A percentile compares a stretch with the other conserved stretches of the same genome.
Conservation (phyloP, 2,888 invertebrate genomes). For the Perdita meconis region DNA sequence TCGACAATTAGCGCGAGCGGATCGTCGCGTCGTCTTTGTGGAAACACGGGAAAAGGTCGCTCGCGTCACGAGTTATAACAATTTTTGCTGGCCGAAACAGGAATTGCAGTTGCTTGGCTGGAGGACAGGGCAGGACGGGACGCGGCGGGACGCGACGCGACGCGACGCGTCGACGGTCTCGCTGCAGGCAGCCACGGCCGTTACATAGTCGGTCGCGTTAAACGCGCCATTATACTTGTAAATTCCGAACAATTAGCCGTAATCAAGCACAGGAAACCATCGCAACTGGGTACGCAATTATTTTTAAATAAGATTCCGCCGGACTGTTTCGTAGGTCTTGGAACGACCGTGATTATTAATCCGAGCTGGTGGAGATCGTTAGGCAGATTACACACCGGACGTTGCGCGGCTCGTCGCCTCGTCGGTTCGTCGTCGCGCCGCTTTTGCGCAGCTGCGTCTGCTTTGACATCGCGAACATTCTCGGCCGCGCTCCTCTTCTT, state of each 20-base stretch:
- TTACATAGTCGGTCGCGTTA: constrained; percentile 81
- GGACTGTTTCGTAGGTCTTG: constrained; percentile 74
- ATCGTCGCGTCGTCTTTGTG: no score
- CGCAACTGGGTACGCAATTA: constrained; percentile 80
- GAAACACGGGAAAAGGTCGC: constrained; percentile 48
- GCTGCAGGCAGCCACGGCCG: constrained; percentile 71
- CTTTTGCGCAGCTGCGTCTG: constrained; percentile 51
- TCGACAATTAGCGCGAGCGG: constrained; percentile 14
- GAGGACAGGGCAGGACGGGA: constrained; percentile 55
- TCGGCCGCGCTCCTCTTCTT: constrained; percentile 1
- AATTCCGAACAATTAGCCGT: constrained; percentile 83
- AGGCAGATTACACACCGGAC: constrained; percentile 77
- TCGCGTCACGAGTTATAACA: constrained; percentile 36
- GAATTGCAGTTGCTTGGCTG: constrained; percentile 56
- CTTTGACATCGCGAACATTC: constrained; percentile 75
- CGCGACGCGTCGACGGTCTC: no score
- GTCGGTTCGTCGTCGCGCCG: neutral
- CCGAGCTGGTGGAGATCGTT: constrained; percentile 75
- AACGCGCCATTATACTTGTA: constrained; percentile 83
- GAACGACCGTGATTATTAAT: constrained; percentile 81
- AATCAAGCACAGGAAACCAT: constrained; percentile 83
- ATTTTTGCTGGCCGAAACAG: constrained; percentile 35
- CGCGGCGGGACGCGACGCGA: no score
- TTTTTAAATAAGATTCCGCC: constrained; percentile 83
- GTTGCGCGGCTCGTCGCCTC: constrained; percentile 68